phyloP scores from a whole-genome alignment of 2,797 vertebrate species.

The Chelon auratus region DNA sequence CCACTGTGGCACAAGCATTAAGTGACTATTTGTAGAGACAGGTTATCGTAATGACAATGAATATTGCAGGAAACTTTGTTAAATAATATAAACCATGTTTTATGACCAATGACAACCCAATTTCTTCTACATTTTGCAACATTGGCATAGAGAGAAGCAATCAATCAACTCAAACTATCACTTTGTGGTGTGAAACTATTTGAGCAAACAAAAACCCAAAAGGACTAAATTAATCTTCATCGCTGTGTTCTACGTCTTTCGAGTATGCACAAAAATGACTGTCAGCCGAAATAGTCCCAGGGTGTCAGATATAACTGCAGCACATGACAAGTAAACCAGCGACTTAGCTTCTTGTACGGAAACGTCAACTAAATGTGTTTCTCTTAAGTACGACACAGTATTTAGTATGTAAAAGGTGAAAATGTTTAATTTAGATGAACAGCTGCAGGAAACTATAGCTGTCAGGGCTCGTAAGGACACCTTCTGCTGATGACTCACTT shows the following conservation, averaged over 20 bases:
- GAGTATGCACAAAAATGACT: too few species aligned
- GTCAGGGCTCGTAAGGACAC: neutral
- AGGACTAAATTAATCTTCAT: neutral
- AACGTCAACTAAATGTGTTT: too few species aligned
- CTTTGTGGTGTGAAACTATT: neutral
- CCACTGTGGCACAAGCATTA: too few species aligned
- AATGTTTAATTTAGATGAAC: conserved; percentile 20
- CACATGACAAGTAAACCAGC: neutral
- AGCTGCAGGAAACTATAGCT: conserved; percentile 1
- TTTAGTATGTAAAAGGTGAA: neutral
- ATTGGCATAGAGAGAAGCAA: neutral
- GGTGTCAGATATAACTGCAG: neutral
- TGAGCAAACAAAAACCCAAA: neutral
- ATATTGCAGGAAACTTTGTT: neutral
- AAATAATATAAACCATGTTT: neutral
- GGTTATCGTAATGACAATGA: neutral
- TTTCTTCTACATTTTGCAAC: neutral
- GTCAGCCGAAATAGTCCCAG: neutral
- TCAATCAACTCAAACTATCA: neutral
- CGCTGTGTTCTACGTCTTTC: too few species aligned
- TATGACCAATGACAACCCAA: neutral
- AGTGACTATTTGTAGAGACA: too few species aligned
- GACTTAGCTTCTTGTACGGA: too few species aligned
- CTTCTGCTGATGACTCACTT: neutral
- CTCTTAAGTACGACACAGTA: too few species aligned